Percentiles rank a stretch among this genome's conserved stretches.
Conservation (phyloP, 2,113 vertebrate species). For the Mustelus asterias region DNA sequence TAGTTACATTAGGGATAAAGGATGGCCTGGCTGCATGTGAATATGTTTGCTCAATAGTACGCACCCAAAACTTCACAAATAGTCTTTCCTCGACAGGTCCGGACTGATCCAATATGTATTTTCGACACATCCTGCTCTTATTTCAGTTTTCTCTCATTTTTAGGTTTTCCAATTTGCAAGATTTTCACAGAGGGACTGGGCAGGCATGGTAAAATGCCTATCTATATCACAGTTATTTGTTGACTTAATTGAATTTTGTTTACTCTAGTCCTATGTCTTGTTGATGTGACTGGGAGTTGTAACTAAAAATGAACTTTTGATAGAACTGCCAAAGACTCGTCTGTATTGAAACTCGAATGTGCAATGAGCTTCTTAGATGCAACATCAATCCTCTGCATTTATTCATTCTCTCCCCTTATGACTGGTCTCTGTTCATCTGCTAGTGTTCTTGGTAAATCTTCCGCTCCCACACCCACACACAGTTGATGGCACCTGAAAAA, state of each 20-base stretch:
- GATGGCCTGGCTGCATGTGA: background rate
- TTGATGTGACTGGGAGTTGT: background rate
- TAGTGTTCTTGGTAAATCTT: background rate
- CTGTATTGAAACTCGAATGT: background rate
- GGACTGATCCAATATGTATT: background rate
- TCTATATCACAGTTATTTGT: background rate
- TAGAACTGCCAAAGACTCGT: background rate
- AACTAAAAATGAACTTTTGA: background rate
- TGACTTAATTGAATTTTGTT: background rate
- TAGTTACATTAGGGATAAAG: background rate
- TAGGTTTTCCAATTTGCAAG: background rate
- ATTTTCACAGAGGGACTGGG: background rate
- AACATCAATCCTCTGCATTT: background rate
- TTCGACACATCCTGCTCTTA: background rate
- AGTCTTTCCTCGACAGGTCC: background rate
- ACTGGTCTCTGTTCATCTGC: no score
- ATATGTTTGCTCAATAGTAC: background rate
- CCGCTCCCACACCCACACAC: background rate
- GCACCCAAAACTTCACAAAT: background rate
- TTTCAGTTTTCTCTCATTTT: background rate
- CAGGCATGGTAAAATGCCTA: background rate
- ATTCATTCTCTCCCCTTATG: background rate
- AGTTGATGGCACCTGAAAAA: background rate
- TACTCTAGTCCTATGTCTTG: background rate
- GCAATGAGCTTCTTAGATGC: background rate